These are phyloP conservation scores for Drosophila busckii DNA, from an alignment of 1,140 invertebrate genomes.

Conservation along the genomic window DNA sequence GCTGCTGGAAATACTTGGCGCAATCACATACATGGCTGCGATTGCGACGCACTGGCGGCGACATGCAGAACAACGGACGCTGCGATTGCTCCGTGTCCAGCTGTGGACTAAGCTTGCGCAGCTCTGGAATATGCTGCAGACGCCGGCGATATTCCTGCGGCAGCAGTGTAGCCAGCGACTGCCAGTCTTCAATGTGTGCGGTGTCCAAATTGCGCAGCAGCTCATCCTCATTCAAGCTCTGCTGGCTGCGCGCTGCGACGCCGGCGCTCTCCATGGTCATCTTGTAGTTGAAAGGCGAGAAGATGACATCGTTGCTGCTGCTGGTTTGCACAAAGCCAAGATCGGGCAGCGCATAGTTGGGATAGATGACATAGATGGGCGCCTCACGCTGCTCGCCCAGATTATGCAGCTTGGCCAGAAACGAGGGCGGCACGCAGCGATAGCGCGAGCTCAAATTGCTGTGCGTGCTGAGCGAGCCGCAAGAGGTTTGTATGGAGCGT, in stretches of 20 bases:
- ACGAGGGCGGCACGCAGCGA: conserved; percentile 83
- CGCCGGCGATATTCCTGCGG: conserved; percentile 88
- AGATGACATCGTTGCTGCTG: conserved; percentile 82
- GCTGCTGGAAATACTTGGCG: conserved; percentile 78
- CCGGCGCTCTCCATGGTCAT: conserved; percentile 63
- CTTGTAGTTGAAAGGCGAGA: conserved; percentile 79
- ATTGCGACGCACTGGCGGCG: conserved; percentile 81
- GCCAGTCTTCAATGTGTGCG: conserved; percentile 92
- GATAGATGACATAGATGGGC: conserved; percentile 93
- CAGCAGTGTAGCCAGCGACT: conserved; percentile 91
- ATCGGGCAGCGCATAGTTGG: conserved; percentile 94
- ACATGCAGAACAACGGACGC: conserved; percentile 84
- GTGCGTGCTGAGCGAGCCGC: conserved; percentile 65
- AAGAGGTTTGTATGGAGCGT: conserved; percentile 86
- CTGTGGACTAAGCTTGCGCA: conserved; percentile 60
- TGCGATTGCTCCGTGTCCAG: conserved; percentile 80
- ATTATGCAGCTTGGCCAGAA: conserved; percentile 83
- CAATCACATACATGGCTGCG: conserved; percentile 83
- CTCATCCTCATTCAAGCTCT: conserved; percentile 86
- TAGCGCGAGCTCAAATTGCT: conserved; percentile 77
- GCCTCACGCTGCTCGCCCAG: conserved; percentile 82
- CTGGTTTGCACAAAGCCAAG: conserved; percentile 88
- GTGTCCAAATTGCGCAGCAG: conserved; percentile 88
- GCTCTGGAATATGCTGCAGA: conserved; percentile 88
- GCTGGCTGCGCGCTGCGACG: conserved; percentile 83